phyloP scores from a whole-genome alignment of 2,113 vertebrate species.

The Macrotis lagotis region DNA sequence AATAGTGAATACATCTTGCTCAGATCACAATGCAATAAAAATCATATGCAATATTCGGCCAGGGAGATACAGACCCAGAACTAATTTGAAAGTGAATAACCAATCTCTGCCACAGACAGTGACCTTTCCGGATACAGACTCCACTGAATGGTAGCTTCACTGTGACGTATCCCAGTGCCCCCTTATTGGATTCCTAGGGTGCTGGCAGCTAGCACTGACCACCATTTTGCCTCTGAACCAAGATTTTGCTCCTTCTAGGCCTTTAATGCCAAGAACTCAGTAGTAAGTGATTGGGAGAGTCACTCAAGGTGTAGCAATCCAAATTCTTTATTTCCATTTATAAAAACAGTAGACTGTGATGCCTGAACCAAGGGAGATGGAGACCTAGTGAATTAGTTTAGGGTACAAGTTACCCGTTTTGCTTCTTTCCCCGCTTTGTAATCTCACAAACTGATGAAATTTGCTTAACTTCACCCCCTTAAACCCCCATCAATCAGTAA shows the following conservation, averaged over 20 bases:
- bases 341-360: neutral
- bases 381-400: neutral
- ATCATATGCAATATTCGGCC: too few relatives aligned
- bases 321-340: neutral
- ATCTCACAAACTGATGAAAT: constrained; percentile 60
- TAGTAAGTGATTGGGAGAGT: neutral
- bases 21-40: too few relatives aligned
- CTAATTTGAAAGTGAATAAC: too few relatives aligned
- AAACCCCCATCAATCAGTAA: constrained; percentile 15
- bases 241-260: constrained; percentile 25
- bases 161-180: neutral
- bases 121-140: neutral
- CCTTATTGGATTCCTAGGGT: neutral
- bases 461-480: neutral
- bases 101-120: neutral
- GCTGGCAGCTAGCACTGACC: neutral
- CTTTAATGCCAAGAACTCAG: neutral
- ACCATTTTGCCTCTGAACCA: neutral
- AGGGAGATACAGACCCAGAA: too few relatives aligned
- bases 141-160: neutral
- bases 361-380: neutral
- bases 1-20: too few relatives aligned
- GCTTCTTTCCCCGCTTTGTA: constrained; percentile 23
- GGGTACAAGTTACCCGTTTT: neutral
- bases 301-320: neutral